Base-by-base conservation (phyloP, 2,113 vertebrate species). In the Lethenteron reissneri region DNA sequence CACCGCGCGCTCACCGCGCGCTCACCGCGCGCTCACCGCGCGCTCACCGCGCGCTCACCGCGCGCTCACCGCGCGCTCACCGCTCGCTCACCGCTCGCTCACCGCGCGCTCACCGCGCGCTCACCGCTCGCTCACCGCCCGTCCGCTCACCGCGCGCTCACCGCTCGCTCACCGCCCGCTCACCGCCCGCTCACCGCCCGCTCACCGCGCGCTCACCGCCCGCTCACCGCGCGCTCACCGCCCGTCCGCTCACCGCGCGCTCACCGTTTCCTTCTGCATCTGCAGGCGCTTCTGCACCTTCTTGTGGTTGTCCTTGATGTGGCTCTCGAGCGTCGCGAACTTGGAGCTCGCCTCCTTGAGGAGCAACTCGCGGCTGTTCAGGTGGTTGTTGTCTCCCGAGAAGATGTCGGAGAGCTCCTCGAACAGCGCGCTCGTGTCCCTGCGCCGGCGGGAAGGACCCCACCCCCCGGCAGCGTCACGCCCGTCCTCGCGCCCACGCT, bases 271-370 rank as follows among this genome's bases (percentile, higher is more conserved):
- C 76, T 90, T 94, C 78, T 95, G 89, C 73, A 92, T 79, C 74
- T 87, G 87, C 2, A 94, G 83, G 72, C 87, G 81, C 74, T 88
- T 86, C 80, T 92, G 89, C 3, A 86, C 88, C 73, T 84, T 85
- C 73, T 92, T 95, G 82, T 94, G 89, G 75, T 92, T 91, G 77
- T 97, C 91, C 72, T 92, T 97, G 79, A 87, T 87, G 3, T 83
- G 85, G 74, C 86, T 90, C 76, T 94, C 89, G 76, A 88, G 76
- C 77, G 85, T 94, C 1, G 90, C 91, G 81, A 92, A 96, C 80
- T 95, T 97, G 71, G 92, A 95, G 68, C 90, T 95, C 73, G 87
- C 89, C 82, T 96, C 92, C 92, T 97, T 89, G 90, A 96, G 95
- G 25, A 95, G 88, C 4, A 96, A 83, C 78, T 94, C 87, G 73